A percentile compares a stretch with the other conserved stretches of the same genome.
Evolutionary conservation across 2,888 invertebrate genomes (phyloP).

Genomic region (Invenusta paracnida): DNA sequence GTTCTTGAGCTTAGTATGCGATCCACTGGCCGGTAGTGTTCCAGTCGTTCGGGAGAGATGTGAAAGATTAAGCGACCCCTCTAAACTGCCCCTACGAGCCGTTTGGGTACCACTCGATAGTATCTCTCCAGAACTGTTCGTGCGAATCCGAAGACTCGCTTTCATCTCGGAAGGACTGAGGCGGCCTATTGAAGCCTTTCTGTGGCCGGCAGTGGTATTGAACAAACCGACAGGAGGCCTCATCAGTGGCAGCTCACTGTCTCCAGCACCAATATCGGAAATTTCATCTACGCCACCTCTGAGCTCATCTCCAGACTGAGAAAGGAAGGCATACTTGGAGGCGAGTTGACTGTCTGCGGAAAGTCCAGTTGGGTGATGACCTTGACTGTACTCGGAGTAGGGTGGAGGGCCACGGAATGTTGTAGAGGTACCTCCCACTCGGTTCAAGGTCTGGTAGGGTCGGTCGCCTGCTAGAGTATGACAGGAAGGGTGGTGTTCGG

Average conservation of each 20-base stretch:
- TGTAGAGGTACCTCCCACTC: neutral
- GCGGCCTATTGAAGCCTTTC: neutral
- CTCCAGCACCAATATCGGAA: neutral
- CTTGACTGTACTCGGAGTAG: slow-evolving; percentile 1
- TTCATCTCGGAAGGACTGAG: neutral
- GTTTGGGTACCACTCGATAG: too few relatives aligned
- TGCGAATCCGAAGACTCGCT: neutral
- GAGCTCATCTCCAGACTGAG: neutral
- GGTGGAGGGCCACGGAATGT: neutral
- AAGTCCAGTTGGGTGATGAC: neutral
- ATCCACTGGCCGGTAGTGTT: neutral
- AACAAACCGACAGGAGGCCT: neutral
- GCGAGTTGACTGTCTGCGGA: neutral
- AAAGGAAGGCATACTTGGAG: neutral
- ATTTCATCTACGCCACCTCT: neutral
- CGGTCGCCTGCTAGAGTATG: neutral
- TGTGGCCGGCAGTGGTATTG: too few relatives aligned
- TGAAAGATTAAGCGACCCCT: neutral
- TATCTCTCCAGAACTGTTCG: slow-evolving; percentile 6
- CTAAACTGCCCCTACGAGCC: neutral
- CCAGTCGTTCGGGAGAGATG: neutral
- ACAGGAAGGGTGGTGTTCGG: neutral
- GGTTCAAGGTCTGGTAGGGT: neutral
- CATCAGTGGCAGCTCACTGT: neutral
- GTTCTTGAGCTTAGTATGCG: neutral